These are phyloP conservation scores for Oscheius sp. DNA, from an alignment of 2,888 invertebrate species.

Conservation along the genomic window DNA sequence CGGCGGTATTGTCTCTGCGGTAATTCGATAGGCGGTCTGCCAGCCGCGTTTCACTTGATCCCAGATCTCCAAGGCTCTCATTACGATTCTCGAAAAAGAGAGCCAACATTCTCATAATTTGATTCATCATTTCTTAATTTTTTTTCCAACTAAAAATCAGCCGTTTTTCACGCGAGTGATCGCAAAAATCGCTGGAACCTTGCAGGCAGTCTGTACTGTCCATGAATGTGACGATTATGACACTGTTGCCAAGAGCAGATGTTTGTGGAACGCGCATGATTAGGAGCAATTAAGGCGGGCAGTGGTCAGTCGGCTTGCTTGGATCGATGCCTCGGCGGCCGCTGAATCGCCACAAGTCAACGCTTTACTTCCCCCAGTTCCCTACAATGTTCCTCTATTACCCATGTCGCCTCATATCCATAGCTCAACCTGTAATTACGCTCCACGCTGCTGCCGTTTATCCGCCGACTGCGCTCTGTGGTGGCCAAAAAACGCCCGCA, in stretches of 20 bases:
- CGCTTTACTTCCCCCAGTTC: conserved; percentile 37
- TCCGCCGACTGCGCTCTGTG: too few species aligned
- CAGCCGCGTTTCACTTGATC: conserved; percentile 38
- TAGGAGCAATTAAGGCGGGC: conserved; percentile 37
- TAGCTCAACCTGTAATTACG: conserved; percentile 25
- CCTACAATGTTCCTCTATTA: conserved; percentile 34
- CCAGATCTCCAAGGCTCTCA: conserved; percentile 33
- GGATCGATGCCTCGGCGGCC: conserved; percentile 36
- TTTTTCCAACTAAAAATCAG: too few species aligned
- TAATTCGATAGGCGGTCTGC: conserved; percentile 38
- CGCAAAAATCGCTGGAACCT: not conserved
- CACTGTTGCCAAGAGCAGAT: conserved; percentile 29
- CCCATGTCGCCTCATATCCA: conserved; percentile 13
- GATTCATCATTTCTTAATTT: not conserved
- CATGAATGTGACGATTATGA: conserved; percentile 6
- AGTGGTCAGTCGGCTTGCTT: conserved; percentile 29
- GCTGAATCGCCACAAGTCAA: conserved; percentile 38
- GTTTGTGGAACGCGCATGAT: conserved; percentile 34
- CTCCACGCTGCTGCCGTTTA: not conserved
- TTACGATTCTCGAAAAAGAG: conserved; percentile 29
- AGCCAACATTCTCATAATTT: not conserved
- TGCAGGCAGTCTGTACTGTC: not conserved
- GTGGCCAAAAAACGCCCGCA: too few species aligned
- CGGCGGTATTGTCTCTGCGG: conserved; percentile 36
- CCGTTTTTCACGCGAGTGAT: not conserved